Base-by-base conservation (phyloP, 2,797 vertebrate species). In the Yasuhikotakia modesta region DNA sequence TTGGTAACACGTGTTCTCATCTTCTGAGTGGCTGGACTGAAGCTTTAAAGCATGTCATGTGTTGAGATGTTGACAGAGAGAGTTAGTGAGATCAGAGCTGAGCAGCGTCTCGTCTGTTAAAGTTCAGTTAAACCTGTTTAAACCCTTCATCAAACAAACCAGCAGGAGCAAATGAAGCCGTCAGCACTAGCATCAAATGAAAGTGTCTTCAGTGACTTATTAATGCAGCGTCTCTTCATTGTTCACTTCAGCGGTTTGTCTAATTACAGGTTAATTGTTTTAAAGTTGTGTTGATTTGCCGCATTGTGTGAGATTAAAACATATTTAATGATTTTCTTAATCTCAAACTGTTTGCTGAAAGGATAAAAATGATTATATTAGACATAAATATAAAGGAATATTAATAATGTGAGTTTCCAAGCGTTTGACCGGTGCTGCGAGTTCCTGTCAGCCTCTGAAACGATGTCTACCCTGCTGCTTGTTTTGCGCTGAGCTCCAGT, bases 111-210 rank as follows among this genome's bases (percentile, higher is more conserved):
- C 27, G 27, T 17, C 63, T 61, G 17, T 58, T 57, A n/a, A 65
- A 66, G 64, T 57, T 73, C 30, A 74, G 73, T 79, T 67, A 73
- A 67, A 63, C 61, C 45, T 19, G 19, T 71, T 71, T 79, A 57
- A 32, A 8, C 60, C 52, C 39, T 17, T 50, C 53, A 24, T 66
- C 70, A 79, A 6, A 19, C 55, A 70, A 67, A 35, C 53, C 48
- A 45, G 27, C 11, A 57, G 7, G 2, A 60, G 53, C 21, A 53
- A 55, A 27, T 24, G 11, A 57, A 55, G 10, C 63, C 43, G 50
- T 66, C 55, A 13, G 35, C 32, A 13, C 55, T 27, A 6, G 30
- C n/a, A n/a, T 70, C 12, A 48, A 17, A 60, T 19, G 43, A 16
- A 73, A 64, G 45, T 24, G 12, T 74, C 19, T 74, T 11, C 21